Conservation (phyloP, 2,113 vertebrate species). For the Chauna torquata region DNA sequence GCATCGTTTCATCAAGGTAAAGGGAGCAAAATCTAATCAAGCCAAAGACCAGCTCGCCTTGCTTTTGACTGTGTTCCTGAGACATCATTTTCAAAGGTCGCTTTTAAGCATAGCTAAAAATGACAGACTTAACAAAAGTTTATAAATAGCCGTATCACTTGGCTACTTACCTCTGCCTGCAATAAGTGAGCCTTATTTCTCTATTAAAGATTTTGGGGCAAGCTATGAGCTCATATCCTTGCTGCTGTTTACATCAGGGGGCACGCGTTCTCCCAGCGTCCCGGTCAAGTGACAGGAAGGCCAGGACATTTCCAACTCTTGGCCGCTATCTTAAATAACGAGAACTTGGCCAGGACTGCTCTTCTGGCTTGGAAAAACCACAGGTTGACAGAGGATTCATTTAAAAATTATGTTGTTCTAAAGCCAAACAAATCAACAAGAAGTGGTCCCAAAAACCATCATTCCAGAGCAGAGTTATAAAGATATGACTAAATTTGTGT, state of each 20-base stretch:
- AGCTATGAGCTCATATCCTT: slow-evolving; percentile 5
- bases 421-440: neutral
- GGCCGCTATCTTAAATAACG: neutral
- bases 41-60: slow-evolving; percentile 22
- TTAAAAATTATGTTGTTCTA: neutral
- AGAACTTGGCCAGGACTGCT: neutral
- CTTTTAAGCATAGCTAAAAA: slow-evolving; percentile 61
- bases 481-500: neutral
- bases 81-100: slow-evolving; percentile 60
- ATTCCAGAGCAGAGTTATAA: neutral
- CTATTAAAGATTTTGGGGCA: neutral
- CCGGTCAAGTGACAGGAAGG: neutral
- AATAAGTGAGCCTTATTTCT: slow-evolving; percentile 17
- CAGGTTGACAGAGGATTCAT: neutral
- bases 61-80: slow-evolving; percentile 48
- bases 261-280: neutral
- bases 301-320: neutral
- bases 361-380: neutral
- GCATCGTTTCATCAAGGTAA: slow-evolving; percentile 73
- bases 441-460: neutral
- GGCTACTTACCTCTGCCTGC: slow-evolving; percentile 23
- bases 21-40: slow-evolving; percentile 72
- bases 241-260: neutral
- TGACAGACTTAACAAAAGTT: slow-evolving; percentile 64
- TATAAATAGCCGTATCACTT: slow-evolving; percentile 54